Evolutionary conservation across 2,797 vertebrate species (phyloP), one percentile per base, ranked within the genome.

Genomic region (Pangasius djambal): DNA sequence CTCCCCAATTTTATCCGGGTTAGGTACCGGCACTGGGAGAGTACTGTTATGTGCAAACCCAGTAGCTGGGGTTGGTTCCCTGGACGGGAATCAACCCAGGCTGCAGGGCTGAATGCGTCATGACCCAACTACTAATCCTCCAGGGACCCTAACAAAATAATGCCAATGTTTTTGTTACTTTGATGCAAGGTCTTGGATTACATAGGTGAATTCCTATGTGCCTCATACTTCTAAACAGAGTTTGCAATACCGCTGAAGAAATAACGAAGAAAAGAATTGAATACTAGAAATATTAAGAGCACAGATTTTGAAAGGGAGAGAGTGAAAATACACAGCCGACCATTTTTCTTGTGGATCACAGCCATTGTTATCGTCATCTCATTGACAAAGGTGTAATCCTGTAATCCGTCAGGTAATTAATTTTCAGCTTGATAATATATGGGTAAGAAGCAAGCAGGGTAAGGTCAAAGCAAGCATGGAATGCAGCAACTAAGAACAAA

Each of bases 401-500:
- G 44, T 50, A 78, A n/a, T n/a, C 16, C 4, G 22, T 20, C 31
- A 22, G n/a, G 31, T 37, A 57, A 59, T 57, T 34, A 10, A 82
- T 31, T 85, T 48, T 40, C 4, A 40, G 50, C 5, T 22, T 22
- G 16, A 5, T 69, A 34, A 59, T 40, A 63, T 65, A 63, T 40
- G 79, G 16, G 4, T 18, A 6, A 79, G 28, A 50, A 82, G 37
- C 50, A 37, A 52, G 22, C 15, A 37, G 7, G 16, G 31, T 4
- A 81, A 63, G 37, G 59, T 34, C 63, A 74, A 31, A 89, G 61
- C 65, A 82, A 89, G 85, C 90, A 90, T 28, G 25, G 79, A 61
- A 84, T 57, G 61, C 31, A 85, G 44, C 6, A 63, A 87, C 48
- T 91, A 88, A 83, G 37, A 78, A 89, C 75, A 65, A 86, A 59